phyloP scores from a whole-genome alignment of 2,113 vertebrate species.

The Leucopternis melanops region DNA sequence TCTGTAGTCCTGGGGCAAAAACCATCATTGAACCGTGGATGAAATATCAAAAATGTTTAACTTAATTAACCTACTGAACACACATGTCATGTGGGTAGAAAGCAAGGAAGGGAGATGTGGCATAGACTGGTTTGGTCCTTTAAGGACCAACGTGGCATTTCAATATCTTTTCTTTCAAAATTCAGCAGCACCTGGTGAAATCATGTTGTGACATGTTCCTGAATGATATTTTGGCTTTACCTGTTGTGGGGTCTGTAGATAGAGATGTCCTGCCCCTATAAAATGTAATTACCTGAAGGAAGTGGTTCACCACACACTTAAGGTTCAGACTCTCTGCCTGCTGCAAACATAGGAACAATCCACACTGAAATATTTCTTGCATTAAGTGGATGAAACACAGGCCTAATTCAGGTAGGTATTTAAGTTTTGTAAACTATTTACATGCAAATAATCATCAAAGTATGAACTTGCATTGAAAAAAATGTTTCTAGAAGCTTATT shows the following conservation, averaged over 20 bases:
- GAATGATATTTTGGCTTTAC: background rate
- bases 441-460: background rate
- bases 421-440: background rate
- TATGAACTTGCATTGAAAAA: background rate
- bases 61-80: background rate
- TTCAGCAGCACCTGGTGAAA: background rate
- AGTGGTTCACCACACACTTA: background rate
- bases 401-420: background rate
- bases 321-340: background rate
- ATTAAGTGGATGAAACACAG: background rate
- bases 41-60: background rate
- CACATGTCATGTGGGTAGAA: background rate
- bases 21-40: background rate
- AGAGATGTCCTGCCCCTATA: background rate
- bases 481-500: background rate
- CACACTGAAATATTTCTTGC: background rate
- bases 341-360: background rate
- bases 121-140: background rate
- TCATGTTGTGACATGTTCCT: background rate
- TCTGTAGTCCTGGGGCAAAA: background rate
- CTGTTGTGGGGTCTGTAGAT: background rate
- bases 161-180: background rate
- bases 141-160: background rate
- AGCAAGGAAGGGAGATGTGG: background rate
- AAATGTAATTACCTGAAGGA: background rate